These are phyloP conservation scores for Chrysoperla carnea DNA, from an alignment of 1,140 invertebrate genomes.

Conservation along the genomic window DNA sequence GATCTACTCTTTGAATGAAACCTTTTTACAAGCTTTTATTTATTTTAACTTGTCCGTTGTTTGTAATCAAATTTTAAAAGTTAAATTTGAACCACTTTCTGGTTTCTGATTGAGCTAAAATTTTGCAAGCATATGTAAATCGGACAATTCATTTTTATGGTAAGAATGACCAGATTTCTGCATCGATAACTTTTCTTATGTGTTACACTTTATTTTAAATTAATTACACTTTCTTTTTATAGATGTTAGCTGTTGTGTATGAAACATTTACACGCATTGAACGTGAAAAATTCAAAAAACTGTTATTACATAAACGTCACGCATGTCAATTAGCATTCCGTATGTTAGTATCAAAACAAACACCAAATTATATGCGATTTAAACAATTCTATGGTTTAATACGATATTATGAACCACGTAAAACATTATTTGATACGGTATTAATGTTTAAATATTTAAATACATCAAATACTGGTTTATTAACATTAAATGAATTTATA, in stretches of 20 bases:
- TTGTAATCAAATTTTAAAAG: too few species aligned
- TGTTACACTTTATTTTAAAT: too few species aligned
- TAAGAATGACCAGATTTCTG: too few species aligned
- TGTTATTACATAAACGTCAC: constrained; percentile 66
- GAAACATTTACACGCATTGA: constrained; percentile 79
- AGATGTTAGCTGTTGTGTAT: constrained; percentile 82
- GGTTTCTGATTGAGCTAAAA: too few species aligned
- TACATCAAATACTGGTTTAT: constrained; percentile 36
- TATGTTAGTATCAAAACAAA: constrained; percentile 52
- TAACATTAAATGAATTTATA: constrained; percentile 60
- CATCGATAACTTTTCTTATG: too few species aligned
- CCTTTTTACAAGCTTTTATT: too few species aligned
- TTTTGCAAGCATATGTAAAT: too few species aligned
- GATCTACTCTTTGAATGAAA: too few species aligned
- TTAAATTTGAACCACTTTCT: too few species aligned
- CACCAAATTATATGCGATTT: constrained; percentile 46
- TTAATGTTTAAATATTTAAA: constrained; percentile 71
- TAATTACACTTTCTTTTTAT: too few species aligned
- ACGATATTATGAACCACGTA: constrained; percentile 56
- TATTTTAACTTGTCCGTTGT: too few species aligned
- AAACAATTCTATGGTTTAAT: constrained; percentile 69
- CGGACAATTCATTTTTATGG: too few species aligned
- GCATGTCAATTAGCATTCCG: constrained; percentile 73
- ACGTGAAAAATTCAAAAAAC: constrained; percentile 70
- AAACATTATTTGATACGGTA: constrained; percentile 56